Percentiles rank a stretch among this genome's conserved stretches.
These are phyloP conservation scores for Oryctes rhinoceros DNA, from an alignment of 1,140 invertebrate genomes.

Conservation along the genomic window DNA sequence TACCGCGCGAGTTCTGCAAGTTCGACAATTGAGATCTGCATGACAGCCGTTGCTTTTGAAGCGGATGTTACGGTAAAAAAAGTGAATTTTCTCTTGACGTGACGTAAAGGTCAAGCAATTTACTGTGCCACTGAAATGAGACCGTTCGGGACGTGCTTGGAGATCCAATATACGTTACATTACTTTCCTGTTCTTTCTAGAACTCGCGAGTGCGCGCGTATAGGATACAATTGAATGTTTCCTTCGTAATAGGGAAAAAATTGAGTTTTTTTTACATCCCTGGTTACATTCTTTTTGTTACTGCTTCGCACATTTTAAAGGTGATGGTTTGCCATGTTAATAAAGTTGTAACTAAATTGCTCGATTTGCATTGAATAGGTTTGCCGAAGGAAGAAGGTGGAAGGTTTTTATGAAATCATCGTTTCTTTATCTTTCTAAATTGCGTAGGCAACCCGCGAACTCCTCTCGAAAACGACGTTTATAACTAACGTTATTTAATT, in stretches of 20 bases:
- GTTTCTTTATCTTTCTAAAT: background rate
- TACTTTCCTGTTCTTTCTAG: background rate
- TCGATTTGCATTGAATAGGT: no score
- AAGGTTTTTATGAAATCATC: no score
- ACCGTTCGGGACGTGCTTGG: slow-evolving; percentile 21
- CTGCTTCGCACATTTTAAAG: no score
- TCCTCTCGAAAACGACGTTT: background rate
- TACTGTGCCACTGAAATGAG: slow-evolving; percentile 32
- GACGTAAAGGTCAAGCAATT: slow-evolving; percentile 23
- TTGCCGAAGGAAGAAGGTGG: no score
- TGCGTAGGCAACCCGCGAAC: background rate
- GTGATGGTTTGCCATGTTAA: no score
- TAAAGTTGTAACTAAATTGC: no score
- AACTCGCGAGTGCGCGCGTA: background rate
- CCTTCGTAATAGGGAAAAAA: background rate
- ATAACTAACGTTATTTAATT: no score
- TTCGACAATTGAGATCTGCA: background rate
- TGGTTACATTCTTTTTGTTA: background rate
- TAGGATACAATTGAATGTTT: background rate
- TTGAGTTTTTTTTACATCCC: background rate
- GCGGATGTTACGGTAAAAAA: slow-evolving; percentile 3
- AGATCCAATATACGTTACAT: background rate
- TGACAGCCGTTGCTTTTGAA: background rate
- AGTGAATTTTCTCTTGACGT: slow-evolving; percentile 17
- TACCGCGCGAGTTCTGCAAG: background rate